Percentiles rank a stretch among this genome's conserved stretches.
These are phyloP conservation scores for Amazona finschi DNA, from an alignment of 2,797 vertebrate genomes.

Conservation along the genomic window DNA sequence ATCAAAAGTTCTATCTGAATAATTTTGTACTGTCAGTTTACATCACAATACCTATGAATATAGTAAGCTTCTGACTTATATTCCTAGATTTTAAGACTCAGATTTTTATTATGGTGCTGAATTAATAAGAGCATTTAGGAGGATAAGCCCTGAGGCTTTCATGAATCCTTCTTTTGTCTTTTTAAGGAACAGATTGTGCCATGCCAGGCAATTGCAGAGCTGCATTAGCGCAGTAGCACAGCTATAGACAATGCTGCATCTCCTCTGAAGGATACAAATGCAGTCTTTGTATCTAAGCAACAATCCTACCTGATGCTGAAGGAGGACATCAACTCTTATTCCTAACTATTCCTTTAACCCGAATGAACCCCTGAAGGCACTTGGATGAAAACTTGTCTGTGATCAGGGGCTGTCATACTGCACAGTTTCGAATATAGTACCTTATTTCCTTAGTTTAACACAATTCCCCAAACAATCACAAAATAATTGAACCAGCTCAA, in stretches of 20 bases:
- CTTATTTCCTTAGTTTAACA: background rate
- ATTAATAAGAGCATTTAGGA: background rate
- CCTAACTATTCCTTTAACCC: background rate
- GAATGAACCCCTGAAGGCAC: background rate
- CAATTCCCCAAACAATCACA: background rate
- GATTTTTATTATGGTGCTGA: background rate
- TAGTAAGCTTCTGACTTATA: background rate
- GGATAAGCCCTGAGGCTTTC: background rate
- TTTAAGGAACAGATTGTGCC: background rate
- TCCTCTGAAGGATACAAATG: background rate
- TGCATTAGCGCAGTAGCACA: background rate
- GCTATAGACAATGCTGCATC: background rate
- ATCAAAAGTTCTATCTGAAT: background rate
- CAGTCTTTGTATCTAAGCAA: constrained; percentile 15
- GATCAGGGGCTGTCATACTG: background rate
- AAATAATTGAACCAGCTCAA: background rate
- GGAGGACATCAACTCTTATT: background rate
- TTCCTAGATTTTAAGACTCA: background rate
- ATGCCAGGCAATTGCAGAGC: background rate
- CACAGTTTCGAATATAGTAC: background rate
- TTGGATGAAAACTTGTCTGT: background rate
- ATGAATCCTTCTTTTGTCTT: background rate
- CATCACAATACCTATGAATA: background rate
- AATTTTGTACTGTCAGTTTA: background rate
- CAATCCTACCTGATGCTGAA: background rate